A percentile compares a stretch with the other conserved stretches of the same genome.
Conservation (phyloP, 1,140 invertebrate species). For the Pseudomyrmex flavicornis region DNA sequence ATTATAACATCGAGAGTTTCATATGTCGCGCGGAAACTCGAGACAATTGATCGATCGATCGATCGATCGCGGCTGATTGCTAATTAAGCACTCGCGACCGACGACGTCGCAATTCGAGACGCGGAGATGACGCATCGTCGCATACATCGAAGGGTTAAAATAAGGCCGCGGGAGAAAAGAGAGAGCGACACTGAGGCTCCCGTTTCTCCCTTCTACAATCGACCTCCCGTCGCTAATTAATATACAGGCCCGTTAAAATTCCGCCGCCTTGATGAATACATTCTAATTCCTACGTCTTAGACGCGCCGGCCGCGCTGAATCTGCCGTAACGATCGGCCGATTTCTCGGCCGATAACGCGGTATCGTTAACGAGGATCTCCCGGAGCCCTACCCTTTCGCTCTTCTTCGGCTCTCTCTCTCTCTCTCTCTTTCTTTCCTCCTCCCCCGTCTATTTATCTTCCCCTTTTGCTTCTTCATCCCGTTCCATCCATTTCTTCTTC, state of each 20-base stretch:
- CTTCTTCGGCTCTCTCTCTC: too few relatives aligned
- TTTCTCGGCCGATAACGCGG: slow-evolving; percentile 67
- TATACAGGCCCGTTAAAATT: slow-evolving; percentile 58
- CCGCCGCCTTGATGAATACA: slow-evolving; percentile 57
- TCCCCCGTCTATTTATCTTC: slow-evolving; percentile 31
- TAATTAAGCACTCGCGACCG: slow-evolving; percentile 32
- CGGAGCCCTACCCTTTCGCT: slow-evolving; percentile 11
- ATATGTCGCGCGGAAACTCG: neutral
- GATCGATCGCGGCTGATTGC: slow-evolving; percentile 55
- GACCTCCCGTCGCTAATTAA: slow-evolving; percentile 56
- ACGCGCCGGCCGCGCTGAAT: slow-evolving; percentile 46
- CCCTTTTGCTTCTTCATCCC: slow-evolving; percentile 36
- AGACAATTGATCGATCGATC: slow-evolving; percentile 35
- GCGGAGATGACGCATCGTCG: neutral
- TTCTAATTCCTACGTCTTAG: slow-evolving; percentile 59
- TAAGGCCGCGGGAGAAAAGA: slow-evolving; percentile 14
- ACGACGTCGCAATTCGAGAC: slow-evolving; percentile 10
- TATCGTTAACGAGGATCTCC: slow-evolving; percentile 72
- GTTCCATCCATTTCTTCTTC: slow-evolving; percentile 7
- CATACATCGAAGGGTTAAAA: slow-evolving; percentile 22
- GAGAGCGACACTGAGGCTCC: neutral
- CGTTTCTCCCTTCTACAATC: neutral
- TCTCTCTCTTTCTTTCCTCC: neutral
- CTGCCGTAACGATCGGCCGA: slow-evolving; percentile 64
- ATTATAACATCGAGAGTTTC: neutral